Conservation (phyloP, 2,797 vertebrate genomes). For the Danio aesculapii region DNA sequence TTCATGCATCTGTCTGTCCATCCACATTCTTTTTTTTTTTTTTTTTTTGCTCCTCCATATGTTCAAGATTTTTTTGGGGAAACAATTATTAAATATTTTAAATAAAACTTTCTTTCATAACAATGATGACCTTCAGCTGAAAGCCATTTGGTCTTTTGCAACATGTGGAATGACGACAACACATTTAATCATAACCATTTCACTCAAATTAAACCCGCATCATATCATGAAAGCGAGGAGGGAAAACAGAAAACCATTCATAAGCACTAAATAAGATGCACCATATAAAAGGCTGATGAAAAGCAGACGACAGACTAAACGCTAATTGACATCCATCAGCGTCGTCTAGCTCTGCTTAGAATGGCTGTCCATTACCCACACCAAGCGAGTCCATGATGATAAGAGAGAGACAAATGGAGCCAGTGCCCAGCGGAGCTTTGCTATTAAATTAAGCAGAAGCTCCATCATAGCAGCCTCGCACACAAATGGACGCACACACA, state of each 20-base stretch:
- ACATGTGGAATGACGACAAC: not conserved
- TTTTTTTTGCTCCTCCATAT: too few relatives aligned
- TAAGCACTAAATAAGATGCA: not conserved
- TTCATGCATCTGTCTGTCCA: too few relatives aligned
- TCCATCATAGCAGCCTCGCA: conserved; percentile 26
- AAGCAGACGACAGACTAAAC: conserved; percentile 12
- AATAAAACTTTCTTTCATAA: not conserved
- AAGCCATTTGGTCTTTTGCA: not conserved
- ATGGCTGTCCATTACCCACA: conserved; percentile 21
- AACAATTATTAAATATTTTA: not conserved
- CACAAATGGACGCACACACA: conserved; percentile 6
- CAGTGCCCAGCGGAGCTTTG: conserved; percentile 17
- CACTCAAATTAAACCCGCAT: conserved; percentile 15
- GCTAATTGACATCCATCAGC: conserved; percentile 14
- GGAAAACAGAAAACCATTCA: conserved; percentile 22
- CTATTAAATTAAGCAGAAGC: conserved; percentile 27
- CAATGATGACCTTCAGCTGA: not conserved
- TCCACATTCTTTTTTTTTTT: too few relatives aligned
- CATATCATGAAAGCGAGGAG: not conserved
- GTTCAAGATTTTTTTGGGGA: not conserved
- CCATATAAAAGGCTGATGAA: conserved; percentile 9
- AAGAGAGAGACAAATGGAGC: conserved; percentile 45
- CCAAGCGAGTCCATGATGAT: conserved; percentile 5
- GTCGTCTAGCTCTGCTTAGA: not conserved
- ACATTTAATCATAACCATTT: conserved; percentile 3